Percentiles rank a stretch among this genome's conserved stretches.
Evolutionary conservation across 2,113 vertebrate species (phyloP).

Genomic region (Ciconia boyciana): DNA sequence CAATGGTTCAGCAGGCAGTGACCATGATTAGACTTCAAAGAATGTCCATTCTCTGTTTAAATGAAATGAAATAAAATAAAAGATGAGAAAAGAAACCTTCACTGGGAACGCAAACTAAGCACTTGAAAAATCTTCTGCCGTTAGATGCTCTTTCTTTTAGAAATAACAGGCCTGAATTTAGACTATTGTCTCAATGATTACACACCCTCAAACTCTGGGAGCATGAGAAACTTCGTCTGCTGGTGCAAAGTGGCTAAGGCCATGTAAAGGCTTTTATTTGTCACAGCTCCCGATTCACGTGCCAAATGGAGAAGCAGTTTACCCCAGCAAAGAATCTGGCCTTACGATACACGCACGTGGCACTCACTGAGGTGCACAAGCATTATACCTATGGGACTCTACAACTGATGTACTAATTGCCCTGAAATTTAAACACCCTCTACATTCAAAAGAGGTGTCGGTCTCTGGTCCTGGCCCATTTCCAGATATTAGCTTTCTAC

Average conservation of each 20-base stretch:
- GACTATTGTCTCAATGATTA: neutral
- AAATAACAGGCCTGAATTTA: neutral
- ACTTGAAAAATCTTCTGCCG: neutral
- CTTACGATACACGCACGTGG: neutral
- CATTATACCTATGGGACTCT: neutral
- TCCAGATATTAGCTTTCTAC: neutral
- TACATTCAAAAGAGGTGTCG: too few species aligned
- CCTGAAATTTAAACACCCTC: neutral
- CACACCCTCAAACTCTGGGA: neutral
- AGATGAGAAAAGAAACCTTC: conserved; percentile 48
- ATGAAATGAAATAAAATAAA: conserved; percentile 61
- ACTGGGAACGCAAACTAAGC: conserved; percentile 14
- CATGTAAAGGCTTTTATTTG: neutral
- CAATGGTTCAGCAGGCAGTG: conserved; percentile 54
- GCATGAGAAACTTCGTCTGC: neutral
- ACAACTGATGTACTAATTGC: neutral
- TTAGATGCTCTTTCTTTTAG: neutral
- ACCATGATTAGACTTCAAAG: conserved; percentile 66
- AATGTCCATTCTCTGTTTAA: conserved; percentile 62
- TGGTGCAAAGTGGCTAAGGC: neutral
- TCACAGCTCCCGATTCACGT: neutral
- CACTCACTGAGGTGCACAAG: too few species aligned
- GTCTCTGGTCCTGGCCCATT: too few species aligned
- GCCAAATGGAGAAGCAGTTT: neutral
- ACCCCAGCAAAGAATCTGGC: neutral